Evolutionary conservation across 2,888 invertebrate species (phyloP), one percentile per base, ranked within the genome.

Genomic region (Aromia moschata): DNA sequence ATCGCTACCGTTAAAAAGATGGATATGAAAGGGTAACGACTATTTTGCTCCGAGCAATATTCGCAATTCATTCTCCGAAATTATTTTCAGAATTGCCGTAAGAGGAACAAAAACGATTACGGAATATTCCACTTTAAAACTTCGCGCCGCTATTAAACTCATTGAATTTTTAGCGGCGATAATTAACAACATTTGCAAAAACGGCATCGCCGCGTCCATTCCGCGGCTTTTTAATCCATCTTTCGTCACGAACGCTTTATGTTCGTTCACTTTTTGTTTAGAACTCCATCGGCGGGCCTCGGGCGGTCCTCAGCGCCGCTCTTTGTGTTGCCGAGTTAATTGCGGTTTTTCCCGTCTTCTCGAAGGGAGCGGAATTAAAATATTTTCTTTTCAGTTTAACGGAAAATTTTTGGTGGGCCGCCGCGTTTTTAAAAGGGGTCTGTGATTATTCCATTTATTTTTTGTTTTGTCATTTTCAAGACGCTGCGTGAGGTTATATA

Each of bases 151-250:
- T 40, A 52, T 41, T 52, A 52, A 40, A 41, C 40, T 52, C 41
- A 52, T 41, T 52, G 52, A 52, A 52, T 52, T 52, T 52, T 52
- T 31, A 7, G n/a, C 41, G 10, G 40, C 17, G 16, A 51, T 74
- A 74, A 74, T 74, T 74, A 74, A 73, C 74, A 71, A 69, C 71
- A 74, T 74, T 74, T 73, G 69, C 70, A 72, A 71, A 72, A 72
- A 72, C 69, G 69, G 69, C 69, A 70, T 70, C 69, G 69, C 62
- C 67, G 58, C 70, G 65, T 69, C 66, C 69, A 63, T 68, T 70
- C 62, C 65, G 63, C 66, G 66, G 67, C 68, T 69, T 74, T 74
- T 72, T 71, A 74, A 72, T 73, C 68, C 68, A 69, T 68, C 72
- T 70, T 72, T 71, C 73, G 72, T 73, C 49, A 56, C 52, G 52